Base-by-base conservation (phyloP, 2,888 invertebrate genomes). In the Lochmaea crataegi region DNA sequence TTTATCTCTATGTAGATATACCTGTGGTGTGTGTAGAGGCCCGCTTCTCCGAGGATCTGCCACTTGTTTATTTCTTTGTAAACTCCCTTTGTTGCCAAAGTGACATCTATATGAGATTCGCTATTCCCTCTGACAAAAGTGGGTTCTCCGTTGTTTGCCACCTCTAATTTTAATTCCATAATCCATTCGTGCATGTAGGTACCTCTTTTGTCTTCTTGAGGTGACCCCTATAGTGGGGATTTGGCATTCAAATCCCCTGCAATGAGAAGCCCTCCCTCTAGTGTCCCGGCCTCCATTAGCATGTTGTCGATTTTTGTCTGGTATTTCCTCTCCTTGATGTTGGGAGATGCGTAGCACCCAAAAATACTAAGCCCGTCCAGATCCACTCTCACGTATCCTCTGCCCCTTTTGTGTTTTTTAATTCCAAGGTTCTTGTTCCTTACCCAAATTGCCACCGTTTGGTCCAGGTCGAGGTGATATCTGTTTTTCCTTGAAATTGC, bases 291-390 rank as follows among this genome's bases (percentile, higher is more conserved):
- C 18, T 56, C 5, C 22, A 56, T 56, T 9, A 56, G 45, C 11
- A 48, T 48, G 10, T 41, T 1, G 3, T 14, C 45, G 14, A 48
- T 48, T 48, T n/a, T 48, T 41, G 41, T 41, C 41, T 41, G 41
- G 41, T 41, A 41, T 41, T 41, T 4, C 4, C 41, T 41, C 10
- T 41, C 41, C 41, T 41, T 51, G 14, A 51, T 56, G 18, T 63
- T 69, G 58, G 69, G 69, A n/a, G 69, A 63, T 42, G 63, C 57
- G 48, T 69, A 69, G 51, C 58, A 57, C 12, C 60, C 48, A 3
- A 11, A 22, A 9, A 56, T 65, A 12, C 32, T 14, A 12, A 41
- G 10, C 6, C 9, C 22, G 5, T 48, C 51, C 11, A 65, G 11
- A 11, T 57, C 57, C n/a, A 57, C 38, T 57, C n/a, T 66, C 11